Evolutionary conservation across 2,797 vertebrate species (phyloP), one percentile per base, ranked within the genome.

Genomic region (Oreonectes daqikongensis): DNA sequence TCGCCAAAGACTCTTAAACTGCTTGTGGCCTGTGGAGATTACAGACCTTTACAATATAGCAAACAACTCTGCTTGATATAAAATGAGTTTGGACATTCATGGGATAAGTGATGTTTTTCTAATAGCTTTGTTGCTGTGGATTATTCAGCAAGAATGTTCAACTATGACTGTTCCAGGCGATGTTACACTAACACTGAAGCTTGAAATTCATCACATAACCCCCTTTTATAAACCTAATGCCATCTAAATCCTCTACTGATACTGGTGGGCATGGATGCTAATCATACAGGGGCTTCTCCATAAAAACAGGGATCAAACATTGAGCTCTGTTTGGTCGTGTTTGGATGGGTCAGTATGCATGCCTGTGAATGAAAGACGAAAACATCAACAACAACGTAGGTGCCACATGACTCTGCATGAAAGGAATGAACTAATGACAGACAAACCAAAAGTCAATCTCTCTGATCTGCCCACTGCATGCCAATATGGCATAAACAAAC

Each of bases 331-430:
- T 88, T 90, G 88, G 87, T 86, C 86, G 84, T 83, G 85, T 87
- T 86, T 83, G 86, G 84, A 79, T 81, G 79, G 81, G 86, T 84
- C 83, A 80, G 84, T 72, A 79, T 82, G 81, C 75, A 79, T 85
- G 86, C 86, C 85, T 85, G 84, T 81, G 87, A 84, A 85, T 89
- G 85, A 88, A 89, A 83, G 83, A 84, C 89, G 85, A 85, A 76
- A 86, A 85, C 87, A 91, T 87, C 88, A 88, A 89, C 87, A 90
- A 85, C 88, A 88, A 91, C 84, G 85, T 84, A 85, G 84, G 83
- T 86, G 85, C 83, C 89, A 88, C 85, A 85, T 82, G 82, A 81
- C 81, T 81, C 81, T 70, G 35, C 81, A 3, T 53, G 42, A 79
- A 20, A 2, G 35, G 48, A 75, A 50, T 6, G 1, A 50, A 63